A percentile compares a stretch with the other conserved stretches of the same genome.
Evolutionary conservation across 2,888 invertebrate species (phyloP).

Genomic region (Nysson spinosus): DNA sequence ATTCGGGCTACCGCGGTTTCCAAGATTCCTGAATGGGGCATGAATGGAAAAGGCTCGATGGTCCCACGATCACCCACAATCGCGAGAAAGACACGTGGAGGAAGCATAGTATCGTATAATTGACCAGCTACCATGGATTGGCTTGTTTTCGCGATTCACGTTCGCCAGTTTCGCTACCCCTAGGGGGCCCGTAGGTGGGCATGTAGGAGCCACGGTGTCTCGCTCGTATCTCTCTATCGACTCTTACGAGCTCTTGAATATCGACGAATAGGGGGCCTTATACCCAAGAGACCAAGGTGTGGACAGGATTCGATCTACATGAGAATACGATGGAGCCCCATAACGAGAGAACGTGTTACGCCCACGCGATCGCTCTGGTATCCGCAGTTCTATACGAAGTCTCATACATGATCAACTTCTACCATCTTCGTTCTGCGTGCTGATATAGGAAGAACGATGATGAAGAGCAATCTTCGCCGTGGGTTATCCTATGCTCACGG

Average conservation of each 20-base stretch:
- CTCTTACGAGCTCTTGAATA: constrained; percentile 20
- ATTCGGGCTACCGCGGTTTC: constrained; percentile 8
- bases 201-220: constrained; percentile 25
- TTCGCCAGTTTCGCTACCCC: too few relatives aligned
- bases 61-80: constrained; percentile 31
- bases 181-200: constrained; percentile 36
- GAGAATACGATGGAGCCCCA: constrained; percentile 48
- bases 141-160: constrained; percentile 5
- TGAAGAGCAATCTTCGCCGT: constrained; percentile 52
- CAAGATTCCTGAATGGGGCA: too few relatives aligned
- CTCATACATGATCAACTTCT: constrained; percentile 52
- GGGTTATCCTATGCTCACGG: too few relatives aligned
- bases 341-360: constrained; percentile 62
- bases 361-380: constrained; percentile 62
- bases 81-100: constrained; percentile 13
- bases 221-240: constrained; percentile 27
- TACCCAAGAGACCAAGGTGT: constrained; percentile 46
- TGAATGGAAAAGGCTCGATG: too few relatives aligned
- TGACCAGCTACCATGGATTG: constrained; percentile 8
- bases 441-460: constrained; percentile 44
- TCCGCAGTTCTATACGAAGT: constrained; percentile 46
- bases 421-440: constrained; percentile 1
- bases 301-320: constrained; percentile 55
- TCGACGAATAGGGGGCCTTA: constrained; percentile 32
- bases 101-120: constrained; percentile 13